These are phyloP conservation scores for Polyommatus iphigenia DNA, from an alignment of 2,888 invertebrate genomes.

Conservation along the genomic window DNA sequence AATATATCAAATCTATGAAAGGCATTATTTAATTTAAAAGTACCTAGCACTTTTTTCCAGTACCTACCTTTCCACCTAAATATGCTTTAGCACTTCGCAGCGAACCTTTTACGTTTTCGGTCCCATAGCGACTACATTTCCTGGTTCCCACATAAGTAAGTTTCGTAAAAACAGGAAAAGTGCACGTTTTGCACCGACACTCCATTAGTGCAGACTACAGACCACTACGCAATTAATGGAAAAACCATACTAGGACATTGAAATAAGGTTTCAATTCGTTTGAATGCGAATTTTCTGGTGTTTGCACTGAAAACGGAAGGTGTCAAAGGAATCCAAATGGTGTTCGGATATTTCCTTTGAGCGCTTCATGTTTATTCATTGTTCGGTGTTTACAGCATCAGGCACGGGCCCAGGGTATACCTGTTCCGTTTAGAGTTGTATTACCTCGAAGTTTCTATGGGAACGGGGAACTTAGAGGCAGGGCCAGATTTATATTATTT, in stretches of 20 bases:
- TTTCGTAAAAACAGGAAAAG: slow-evolving; percentile 14
- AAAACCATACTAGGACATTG: neutral
- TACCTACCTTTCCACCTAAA: neutral
- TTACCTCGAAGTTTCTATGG: too few relatives aligned
- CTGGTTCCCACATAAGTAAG: slow-evolving; percentile 6
- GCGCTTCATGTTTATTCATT: slow-evolving; percentile 14
- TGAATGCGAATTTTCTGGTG: neutral
- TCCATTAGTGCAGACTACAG: slow-evolving; percentile 12
- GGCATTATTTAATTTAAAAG: too few relatives aligned
- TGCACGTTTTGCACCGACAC: slow-evolving; percentile 13
- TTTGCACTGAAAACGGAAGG: slow-evolving; percentile 3
- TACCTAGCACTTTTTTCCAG: too few relatives aligned
- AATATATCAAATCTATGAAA: too few relatives aligned
- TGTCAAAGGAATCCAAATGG: slow-evolving; percentile 23
- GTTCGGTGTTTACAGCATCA: neutral
- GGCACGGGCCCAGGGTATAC: too few relatives aligned
- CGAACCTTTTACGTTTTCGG: neutral
- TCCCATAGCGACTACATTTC: neutral
- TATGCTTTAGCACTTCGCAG: neutral
- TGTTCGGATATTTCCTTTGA: slow-evolving; percentile 27
- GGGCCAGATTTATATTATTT: too few relatives aligned
- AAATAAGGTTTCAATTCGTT: neutral
- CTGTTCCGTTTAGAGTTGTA: too few relatives aligned
- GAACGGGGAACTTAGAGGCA: too few relatives aligned
- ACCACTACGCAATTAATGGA: neutral